A percentile compares a stretch with the other conserved stretches of the same genome.
Conservation (phyloP, 2,888 invertebrate genomes). For the Caenorhabditis angaria region DNA sequence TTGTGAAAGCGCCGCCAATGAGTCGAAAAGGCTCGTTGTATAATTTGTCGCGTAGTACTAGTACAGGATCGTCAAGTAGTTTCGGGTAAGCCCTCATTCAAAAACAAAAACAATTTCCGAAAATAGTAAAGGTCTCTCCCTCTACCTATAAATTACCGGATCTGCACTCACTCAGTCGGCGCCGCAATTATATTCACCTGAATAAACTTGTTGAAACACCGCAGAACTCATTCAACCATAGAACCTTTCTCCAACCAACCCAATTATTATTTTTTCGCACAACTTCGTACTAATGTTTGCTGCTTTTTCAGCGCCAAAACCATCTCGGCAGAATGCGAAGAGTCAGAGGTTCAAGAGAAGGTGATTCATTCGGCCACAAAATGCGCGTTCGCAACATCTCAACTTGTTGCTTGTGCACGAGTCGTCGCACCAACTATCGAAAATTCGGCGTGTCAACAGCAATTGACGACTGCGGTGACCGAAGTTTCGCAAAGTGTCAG, state of each 20-base stretch:
- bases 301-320: slow-evolving; percentile 84
- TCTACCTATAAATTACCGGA: slow-evolving; percentile 1
- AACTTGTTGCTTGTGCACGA: slow-evolving; percentile 81
- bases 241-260: not conserved
- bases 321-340: slow-evolving; percentile 86
- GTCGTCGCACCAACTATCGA: slow-evolving; percentile 78
- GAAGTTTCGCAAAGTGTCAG: slow-evolving; percentile 86
- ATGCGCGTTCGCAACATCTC: slow-evolving; percentile 95
- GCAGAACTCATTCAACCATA: not conserved
- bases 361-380: slow-evolving; percentile 94
- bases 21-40: not conserved
- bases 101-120: too few species aligned
- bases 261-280: not conserved
- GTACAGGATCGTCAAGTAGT: not conserved
- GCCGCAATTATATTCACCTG: not conserved
- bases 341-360: slow-evolving; percentile 77
- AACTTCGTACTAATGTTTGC: not conserved
- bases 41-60: not conserved
- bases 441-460: slow-evolving; percentile 81
- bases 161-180: not conserved
- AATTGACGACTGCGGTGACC: slow-evolving; percentile 88
- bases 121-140: too few species aligned
- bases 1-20: not conserved
- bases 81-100: too few species aligned
- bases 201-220: slow-evolving; percentile 2